Percentiles rank a stretch among this genome's conserved stretches.
Conservation (phyloP, 2,797 vertebrate genomes). For the Caiman crocodilus region DNA sequence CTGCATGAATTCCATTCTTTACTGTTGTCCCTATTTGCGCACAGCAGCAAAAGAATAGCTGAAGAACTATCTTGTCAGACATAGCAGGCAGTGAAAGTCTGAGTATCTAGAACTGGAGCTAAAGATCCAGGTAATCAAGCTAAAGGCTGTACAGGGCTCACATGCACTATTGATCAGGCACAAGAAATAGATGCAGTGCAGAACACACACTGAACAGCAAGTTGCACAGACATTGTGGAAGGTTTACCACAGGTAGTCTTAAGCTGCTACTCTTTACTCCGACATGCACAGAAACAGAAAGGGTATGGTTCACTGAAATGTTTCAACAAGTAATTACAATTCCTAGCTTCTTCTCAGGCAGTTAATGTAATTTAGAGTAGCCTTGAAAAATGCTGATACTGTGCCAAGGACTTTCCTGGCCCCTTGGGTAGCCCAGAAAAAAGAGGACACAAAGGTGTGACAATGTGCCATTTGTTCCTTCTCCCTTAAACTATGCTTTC, state of each 20-base stretch:
- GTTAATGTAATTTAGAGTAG: not conserved
- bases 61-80: not conserved
- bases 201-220: not conserved
- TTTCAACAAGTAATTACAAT: not conserved
- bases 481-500: not conserved
- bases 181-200: not conserved
- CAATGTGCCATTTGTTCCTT: too few relatives aligned
- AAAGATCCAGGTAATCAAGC: not conserved
- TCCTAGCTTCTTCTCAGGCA: not conserved
- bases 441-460: not conserved
- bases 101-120: not conserved
- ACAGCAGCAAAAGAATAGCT: not conserved
- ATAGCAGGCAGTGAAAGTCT: not conserved
- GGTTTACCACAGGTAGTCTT: too few relatives aligned
- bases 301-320: not conserved
- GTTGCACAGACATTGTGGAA: not conserved
- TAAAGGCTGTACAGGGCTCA: not conserved
- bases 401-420: not conserved
- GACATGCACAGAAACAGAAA: not conserved
- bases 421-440: not conserved
- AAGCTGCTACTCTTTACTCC: too few relatives aligned
- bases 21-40: not conserved
- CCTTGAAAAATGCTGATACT: not conserved
- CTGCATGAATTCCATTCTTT: not conserved
- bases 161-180: rapidly evolving